phyloP scores from a whole-genome alignment of 2,113 vertebrate genomes.

The Gasterosteus nipponicus region DNA sequence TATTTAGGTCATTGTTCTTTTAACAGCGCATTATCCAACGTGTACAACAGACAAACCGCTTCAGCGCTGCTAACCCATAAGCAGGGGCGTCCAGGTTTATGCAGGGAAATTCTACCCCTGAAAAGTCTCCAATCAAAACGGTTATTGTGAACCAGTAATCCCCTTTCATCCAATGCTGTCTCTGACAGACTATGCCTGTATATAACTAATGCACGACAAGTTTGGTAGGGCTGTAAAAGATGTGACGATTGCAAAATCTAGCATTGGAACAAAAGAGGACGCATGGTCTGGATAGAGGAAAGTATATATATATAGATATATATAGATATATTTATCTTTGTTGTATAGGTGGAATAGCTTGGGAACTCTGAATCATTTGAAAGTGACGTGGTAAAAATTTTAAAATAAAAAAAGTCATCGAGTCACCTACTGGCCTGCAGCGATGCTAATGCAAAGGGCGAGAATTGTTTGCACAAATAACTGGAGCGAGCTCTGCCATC shows the following conservation, averaged over 20 bases:
- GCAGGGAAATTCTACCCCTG: neutral
- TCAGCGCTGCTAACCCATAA: slow-evolving; percentile 21
- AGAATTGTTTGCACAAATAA: slow-evolving; percentile 58
- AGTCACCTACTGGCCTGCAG: slow-evolving; percentile 18
- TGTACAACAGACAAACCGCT: slow-evolving; percentile 21
- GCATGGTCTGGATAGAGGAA: neutral
- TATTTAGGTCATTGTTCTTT: slow-evolving; percentile 59
- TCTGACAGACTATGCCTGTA: neutral
- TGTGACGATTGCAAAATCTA: no score
- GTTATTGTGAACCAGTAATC: slow-evolving; percentile 2
- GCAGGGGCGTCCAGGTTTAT: slow-evolving; percentile 11
- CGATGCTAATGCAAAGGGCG: slow-evolving; percentile 44
- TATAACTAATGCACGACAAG: neutral
- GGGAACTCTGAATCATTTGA: neutral
- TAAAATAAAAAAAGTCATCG: neutral
- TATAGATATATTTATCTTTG: no score
- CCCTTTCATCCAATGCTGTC: slow-evolving; percentile 7
- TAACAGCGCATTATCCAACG: slow-evolving; percentile 56
- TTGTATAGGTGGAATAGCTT: neutral
- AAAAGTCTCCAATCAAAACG: neutral
- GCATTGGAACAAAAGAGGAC: neutral
- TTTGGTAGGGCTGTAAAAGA: neutral
- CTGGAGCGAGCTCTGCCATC: slow-evolving; percentile 38
- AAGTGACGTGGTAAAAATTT: neutral
- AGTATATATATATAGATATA: neutral